Evolutionary conservation across 2,888 invertebrate genomes (phyloP).

Genomic region (Agrochola circellaris): DNA sequence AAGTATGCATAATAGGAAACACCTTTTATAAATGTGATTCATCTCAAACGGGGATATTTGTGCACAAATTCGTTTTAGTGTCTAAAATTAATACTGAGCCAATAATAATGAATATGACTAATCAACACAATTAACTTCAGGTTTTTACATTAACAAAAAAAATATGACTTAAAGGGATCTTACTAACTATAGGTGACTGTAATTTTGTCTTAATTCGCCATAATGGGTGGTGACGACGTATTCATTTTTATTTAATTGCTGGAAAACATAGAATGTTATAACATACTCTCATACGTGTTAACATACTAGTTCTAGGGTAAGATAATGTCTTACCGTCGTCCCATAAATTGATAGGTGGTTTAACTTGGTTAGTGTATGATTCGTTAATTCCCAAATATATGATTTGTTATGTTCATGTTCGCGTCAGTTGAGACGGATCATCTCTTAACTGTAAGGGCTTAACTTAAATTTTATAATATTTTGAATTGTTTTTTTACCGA

Average conservation of each 20-base stretch:
- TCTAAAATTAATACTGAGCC: conserved; percentile 7
- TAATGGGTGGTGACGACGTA: background rate
- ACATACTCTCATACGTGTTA: background rate
- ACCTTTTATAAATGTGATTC: conserved; percentile 40
- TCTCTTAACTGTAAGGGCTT: background rate
- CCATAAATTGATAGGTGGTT: background rate
- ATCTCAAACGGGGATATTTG: conserved; percentile 21
- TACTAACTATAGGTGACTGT: background rate
- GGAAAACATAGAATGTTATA: background rate
- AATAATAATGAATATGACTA: conserved; percentile 23
- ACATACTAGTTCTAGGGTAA: background rate
- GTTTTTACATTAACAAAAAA: background rate
- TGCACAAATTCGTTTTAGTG: background rate
- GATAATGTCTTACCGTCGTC: background rate
- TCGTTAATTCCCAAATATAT: background rate
- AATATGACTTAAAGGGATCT: background rate
- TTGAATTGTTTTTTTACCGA: background rate
- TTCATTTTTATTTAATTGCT: background rate
- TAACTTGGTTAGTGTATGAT: background rate
- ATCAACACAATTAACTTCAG: background rate
- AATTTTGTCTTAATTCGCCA: background rate
- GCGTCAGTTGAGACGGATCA: background rate
- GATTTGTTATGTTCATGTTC: background rate
- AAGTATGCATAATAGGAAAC: conserved; percentile 5
- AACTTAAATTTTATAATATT: background rate